Percentiles rank a stretch among this genome's conserved stretches.
Evolutionary conservation across 2,888 invertebrate genomes (phyloP).

Genomic region (Odontothrips loti): DNA sequence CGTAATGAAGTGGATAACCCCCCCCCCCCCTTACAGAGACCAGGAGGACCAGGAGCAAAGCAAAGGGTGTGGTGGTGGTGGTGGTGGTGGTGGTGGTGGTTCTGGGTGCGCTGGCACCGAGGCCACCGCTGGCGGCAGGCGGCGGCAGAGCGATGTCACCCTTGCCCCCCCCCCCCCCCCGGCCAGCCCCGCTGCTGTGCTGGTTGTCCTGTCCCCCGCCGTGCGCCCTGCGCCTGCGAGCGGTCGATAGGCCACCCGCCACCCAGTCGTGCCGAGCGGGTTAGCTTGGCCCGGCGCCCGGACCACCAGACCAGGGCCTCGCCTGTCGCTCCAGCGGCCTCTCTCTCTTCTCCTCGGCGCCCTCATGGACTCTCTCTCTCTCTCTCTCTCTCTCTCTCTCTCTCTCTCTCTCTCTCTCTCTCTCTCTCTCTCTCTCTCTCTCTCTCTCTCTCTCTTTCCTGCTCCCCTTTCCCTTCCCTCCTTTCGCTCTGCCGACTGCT

Average conservation of each 20-base stretch:
- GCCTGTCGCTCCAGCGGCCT: not conserved
- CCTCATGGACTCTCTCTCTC: not conserved
- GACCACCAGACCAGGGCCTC: no score
- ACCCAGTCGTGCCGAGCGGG: not conserved
- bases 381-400: not conserved
- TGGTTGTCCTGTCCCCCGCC: not conserved
- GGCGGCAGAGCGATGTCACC: not conserved
- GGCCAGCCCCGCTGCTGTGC: not conserved
- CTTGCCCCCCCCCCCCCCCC: not conserved
- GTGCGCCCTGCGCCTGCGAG: not conserved
- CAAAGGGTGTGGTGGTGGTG: no score
- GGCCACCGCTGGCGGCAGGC: not conserved
- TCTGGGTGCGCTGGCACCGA: no score
- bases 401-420: not conserved
- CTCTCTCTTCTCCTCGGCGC: not conserved
- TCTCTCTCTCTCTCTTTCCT: not conserved
- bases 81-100: no score
- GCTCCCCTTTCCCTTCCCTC: no score
- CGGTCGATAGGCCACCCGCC: conserved; percentile 21
- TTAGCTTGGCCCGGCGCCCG: not conserved
- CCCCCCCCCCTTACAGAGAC: no score
- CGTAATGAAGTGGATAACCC: no score
- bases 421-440: conserved; percentile 1
- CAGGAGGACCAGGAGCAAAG: no score
- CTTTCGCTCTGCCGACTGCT: not conserved